Evolutionary conservation across 2,797 vertebrate genomes (phyloP), one percentile per base, ranked within the genome.

Genomic region (Antrozous pallidus): DNA sequence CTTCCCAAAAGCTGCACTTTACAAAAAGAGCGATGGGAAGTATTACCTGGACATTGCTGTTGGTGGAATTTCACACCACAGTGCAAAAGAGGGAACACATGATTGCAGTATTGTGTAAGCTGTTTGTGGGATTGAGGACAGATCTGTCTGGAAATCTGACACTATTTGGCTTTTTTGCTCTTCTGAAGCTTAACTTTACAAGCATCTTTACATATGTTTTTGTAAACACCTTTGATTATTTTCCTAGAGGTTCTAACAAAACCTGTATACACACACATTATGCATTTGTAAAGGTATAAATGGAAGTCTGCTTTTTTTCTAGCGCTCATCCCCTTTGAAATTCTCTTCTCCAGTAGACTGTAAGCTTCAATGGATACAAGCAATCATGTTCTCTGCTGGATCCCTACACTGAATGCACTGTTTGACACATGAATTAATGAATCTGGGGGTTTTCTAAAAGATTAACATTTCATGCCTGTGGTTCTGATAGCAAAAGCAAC

Each of bases 341-440:
- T 93, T 82, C 71, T 92, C 24, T 82, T 70, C 20, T 84, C 42
- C 4, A n/a, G 33, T 82, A 79, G 63, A n/a, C 86, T 94, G 45
- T 83, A 94, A 89, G 83, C 71, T 80, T 96, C 51, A 83, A 13
- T 91, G 71, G 51, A 51, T 94, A 88, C 3, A 45, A 93, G 71
- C 80, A 89, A 36, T 91, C 80, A 95, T 95, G 40, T 90, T 94
- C 79, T 54, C 63, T 86, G 65, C 86, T 92, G 91, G 90, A 86
- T 94, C 73, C 38, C 75, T 20, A 45, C 36, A 67, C 71, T 83
- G 79, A 86, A 33, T 91, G 31, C 12, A 70, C 65, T 87, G 7
- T 91, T 95, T 94, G 95, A 94, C 88, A 63, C 38, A 51, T 83
- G 85, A 89, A 47, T 90, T 96, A 96, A 93, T 92, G 88, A 95